Evolutionary conservation across 2,113 vertebrate genomes (phyloP).

Genomic region (Tylochromis polylepis): DNA sequence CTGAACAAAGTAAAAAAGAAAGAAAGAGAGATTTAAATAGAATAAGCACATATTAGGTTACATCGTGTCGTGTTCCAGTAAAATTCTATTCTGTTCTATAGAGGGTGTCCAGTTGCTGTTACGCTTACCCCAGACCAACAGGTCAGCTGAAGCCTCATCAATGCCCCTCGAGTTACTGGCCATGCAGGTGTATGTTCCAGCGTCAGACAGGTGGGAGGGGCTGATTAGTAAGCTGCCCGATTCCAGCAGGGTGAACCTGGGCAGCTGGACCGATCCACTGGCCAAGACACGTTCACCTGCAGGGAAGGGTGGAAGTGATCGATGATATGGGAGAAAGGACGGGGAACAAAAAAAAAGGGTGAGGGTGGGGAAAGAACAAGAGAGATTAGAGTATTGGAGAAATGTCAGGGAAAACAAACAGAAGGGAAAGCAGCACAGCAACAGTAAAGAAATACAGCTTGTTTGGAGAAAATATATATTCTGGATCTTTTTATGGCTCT

Average conservation of each 20-base stretch:
- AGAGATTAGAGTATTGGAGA: slow-evolving; percentile 41
- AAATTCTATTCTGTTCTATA: background rate
- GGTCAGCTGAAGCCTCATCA: slow-evolving; percentile 87
- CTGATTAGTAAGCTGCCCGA: slow-evolving; percentile 93
- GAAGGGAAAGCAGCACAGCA: background rate
- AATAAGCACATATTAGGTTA: background rate
- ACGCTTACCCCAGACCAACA: slow-evolving; percentile 91
- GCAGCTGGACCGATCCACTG: slow-evolving; percentile 93
- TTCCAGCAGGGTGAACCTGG: slow-evolving; percentile 92
- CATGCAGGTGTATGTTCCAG: slow-evolving; percentile 90
- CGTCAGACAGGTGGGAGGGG: slow-evolving; percentile 85
- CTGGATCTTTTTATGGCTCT: background rate
- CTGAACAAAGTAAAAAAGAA: background rate
- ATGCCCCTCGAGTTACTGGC: slow-evolving; percentile 95
- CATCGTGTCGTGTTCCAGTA: background rate
- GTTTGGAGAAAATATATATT: slow-evolving; percentile 16
- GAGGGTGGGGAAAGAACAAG: background rate
- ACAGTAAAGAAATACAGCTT: background rate
- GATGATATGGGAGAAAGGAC: slow-evolving; percentile 10
- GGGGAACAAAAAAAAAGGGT: background rate
- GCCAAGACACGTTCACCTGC: slow-evolving; percentile 92
- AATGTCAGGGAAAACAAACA: slow-evolving; percentile 50
- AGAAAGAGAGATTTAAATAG: background rate
- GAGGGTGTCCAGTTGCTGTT: background rate
- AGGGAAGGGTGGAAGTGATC: slow-evolving; percentile 13